Evolutionary conservation across 2,797 vertebrate genomes (phyloP).

Genomic region (Sarcophilus harrisii): DNA sequence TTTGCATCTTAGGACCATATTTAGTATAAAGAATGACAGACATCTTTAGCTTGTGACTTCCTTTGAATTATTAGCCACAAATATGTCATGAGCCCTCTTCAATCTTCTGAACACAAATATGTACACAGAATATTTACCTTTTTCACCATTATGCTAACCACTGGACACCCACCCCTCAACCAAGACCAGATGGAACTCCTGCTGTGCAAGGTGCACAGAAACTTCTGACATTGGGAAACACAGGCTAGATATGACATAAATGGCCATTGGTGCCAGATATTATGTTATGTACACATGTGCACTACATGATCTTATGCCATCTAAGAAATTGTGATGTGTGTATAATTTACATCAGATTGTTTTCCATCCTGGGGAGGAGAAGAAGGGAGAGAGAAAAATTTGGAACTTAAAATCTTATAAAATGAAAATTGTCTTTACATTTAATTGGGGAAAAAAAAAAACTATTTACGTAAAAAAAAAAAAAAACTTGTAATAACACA

Average conservation of each 20-base stretch:
- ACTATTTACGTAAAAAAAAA: neutral
- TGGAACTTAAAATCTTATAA: neutral
- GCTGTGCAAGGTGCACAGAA: neutral
- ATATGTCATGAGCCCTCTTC: slow-evolving; percentile 98
- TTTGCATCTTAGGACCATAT: slow-evolving; percentile 93
- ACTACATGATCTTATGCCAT: fast-evolving
- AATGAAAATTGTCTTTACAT: neutral
- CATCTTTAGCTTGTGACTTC: slow-evolving; percentile 96
- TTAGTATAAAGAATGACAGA: slow-evolving; percentile 92
- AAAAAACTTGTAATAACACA: neutral
- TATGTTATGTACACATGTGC: fast-evolving
- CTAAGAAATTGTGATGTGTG: neutral
- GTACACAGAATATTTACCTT: slow-evolving; percentile 98
- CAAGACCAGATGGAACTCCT: neutral
- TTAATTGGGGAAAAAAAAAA: neutral
- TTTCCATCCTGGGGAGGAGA: neutral
- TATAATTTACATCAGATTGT: neutral
- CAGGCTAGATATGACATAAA: slow-evolving; percentile 56
- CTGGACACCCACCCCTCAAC: fast-evolving
- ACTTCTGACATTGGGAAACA: slow-evolving; percentile 41
- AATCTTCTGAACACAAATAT: slow-evolving; percentile 97
- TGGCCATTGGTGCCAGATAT: slow-evolving; percentile 10
- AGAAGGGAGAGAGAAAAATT: neutral
- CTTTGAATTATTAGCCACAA: slow-evolving; percentile 97
- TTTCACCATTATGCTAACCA: slow-evolving; percentile 83